Percentiles rank a stretch among this genome's conserved stretches.
Conservation (phyloP, 2,888 invertebrate species). For the Drosophila mimica region DNA sequence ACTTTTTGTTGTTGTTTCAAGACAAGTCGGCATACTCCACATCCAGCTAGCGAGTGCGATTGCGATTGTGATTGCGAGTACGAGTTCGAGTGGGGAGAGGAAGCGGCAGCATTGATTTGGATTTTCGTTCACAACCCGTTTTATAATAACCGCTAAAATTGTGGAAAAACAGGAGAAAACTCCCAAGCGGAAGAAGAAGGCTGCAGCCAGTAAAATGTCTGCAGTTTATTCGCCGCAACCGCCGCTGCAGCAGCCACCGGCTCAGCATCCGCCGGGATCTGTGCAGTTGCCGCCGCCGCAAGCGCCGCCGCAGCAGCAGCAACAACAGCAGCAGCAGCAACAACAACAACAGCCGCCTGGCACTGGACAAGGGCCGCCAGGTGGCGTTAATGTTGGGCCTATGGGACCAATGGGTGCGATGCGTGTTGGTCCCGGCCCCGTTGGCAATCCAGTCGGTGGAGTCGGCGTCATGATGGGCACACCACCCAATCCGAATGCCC, state of each 20-base stretch:
- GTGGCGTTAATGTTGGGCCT: slow-evolving; percentile 55
- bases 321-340: slow-evolving; percentile 47
- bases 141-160: slow-evolving; percentile 83
- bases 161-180: slow-evolving; percentile 85
- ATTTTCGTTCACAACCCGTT: slow-evolving; percentile 60
- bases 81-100: slow-evolving; percentile 2
- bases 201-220: slow-evolving; percentile 85
- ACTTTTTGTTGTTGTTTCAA: slow-evolving; percentile 39
- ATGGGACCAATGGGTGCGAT: slow-evolving; percentile 74
- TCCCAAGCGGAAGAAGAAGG: slow-evolving; percentile 85
- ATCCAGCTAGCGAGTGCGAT: background rate
- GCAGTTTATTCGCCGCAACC: slow-evolving; percentile 85
- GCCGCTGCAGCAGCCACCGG: slow-evolving; percentile 75
- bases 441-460: slow-evolving; percentile 55
- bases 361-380: slow-evolving; percentile 67
- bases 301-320: slow-evolving; percentile 43
- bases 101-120: slow-evolving; percentile 15
- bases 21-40: slow-evolving; percentile 24
- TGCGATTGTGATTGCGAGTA: background rate
- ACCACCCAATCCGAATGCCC: slow-evolving; percentile 81
- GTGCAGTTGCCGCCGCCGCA: slow-evolving; percentile 60
- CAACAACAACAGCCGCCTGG: slow-evolving; percentile 59
- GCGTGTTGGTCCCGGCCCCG: slow-evolving; percentile 70
- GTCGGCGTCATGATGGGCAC: slow-evolving; percentile 75
- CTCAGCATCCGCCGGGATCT: slow-evolving; percentile 62